Evolutionary conservation across 2,888 invertebrate species (phyloP).

Genomic region (Andricus curvator): DNA sequence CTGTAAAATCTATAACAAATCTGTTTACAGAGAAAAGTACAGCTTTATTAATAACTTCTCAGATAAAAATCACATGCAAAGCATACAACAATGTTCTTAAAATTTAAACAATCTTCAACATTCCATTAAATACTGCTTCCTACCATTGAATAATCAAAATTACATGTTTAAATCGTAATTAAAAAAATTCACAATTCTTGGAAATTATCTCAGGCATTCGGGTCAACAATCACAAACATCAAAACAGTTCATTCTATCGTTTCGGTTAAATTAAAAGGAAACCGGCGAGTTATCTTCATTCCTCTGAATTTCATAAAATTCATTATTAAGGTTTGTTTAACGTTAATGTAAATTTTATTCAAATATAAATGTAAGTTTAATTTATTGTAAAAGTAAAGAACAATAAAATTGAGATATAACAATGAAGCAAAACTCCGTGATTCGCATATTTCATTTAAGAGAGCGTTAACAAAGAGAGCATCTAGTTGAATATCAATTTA

Average conservation of each 20-base stretch:
- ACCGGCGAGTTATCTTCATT: neutral
- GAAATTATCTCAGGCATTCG: neutral
- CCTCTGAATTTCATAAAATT: neutral
- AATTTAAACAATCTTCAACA: slow-evolving; percentile 19
- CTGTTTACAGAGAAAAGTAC: neutral
- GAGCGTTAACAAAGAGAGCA: slow-evolving; percentile 4
- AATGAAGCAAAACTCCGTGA: neutral
- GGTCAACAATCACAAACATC: neutral
- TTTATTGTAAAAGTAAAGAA: neutral
- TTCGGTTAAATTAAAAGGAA: neutral
- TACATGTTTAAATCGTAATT: neutral
- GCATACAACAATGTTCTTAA: neutral
- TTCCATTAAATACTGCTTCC: neutral
- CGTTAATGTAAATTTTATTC: neutral
- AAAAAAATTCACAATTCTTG: neutral
- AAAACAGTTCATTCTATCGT: neutral
- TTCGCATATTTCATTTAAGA: neutral
- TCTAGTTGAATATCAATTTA: neutral
- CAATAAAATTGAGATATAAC: neutral
- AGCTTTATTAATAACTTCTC: neutral
- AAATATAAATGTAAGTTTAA: neutral
- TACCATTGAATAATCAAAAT: neutral
- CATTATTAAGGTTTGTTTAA: neutral
- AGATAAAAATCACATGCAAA: neutral
- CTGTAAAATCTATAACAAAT: neutral